phyloP scores from a whole-genome alignment of 2,888 invertebrate species.

The Spicauda simplicius region DNA sequence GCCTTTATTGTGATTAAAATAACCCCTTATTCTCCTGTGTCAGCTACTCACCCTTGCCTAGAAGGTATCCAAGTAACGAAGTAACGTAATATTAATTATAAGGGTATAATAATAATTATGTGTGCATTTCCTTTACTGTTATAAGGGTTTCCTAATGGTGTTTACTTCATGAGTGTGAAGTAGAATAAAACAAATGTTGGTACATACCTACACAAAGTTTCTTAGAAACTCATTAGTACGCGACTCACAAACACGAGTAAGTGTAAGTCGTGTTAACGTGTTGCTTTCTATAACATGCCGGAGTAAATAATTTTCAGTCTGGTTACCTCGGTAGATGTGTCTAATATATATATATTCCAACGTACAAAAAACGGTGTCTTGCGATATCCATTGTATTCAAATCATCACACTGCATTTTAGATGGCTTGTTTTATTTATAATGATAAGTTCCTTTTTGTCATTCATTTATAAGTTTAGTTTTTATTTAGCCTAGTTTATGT shows the following conservation, averaged over 20 bases:
- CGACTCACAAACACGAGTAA: background rate
- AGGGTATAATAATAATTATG: background rate
- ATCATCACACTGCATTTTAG: too few relatives aligned
- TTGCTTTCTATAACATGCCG: background rate
- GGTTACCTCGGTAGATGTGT: too few relatives aligned
- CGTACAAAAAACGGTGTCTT: too few relatives aligned
- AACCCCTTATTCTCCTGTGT: too few relatives aligned
- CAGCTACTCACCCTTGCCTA: background rate
- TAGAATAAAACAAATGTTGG: background rate
- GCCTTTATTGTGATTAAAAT: too few relatives aligned
- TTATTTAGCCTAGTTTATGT: too few relatives aligned
- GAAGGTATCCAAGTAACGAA: background rate
- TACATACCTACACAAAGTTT: background rate
- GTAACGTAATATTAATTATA: background rate
- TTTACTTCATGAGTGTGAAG: background rate
- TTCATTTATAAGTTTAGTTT: too few relatives aligned
- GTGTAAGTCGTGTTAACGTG: background rate
- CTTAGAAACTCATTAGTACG: slow-evolving; percentile 8
- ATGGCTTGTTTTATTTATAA: too few relatives aligned
- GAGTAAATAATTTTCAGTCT: background rate
- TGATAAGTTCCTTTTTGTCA: too few relatives aligned
- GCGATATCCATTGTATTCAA: too few relatives aligned
- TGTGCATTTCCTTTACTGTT: background rate
- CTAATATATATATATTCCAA: too few relatives aligned
- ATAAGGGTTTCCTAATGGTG: slow-evolving; percentile 4